A percentile compares a stretch with the other conserved stretches of the same genome.
Conservation (phyloP, 2,888 invertebrate species). For the Diarsia brunnea region DNA sequence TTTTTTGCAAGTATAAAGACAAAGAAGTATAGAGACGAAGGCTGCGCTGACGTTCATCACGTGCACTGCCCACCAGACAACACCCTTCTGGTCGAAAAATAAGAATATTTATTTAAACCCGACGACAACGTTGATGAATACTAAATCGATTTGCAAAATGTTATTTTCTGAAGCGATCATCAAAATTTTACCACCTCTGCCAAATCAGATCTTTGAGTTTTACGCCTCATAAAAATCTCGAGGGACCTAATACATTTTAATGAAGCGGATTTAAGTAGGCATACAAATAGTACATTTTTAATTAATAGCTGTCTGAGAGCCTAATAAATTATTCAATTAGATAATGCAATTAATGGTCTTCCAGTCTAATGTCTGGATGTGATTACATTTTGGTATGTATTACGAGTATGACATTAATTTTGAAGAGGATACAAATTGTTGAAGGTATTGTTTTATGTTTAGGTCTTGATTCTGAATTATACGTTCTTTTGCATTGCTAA, state of each 20-base stretch:
- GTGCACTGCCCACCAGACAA: too few species aligned
- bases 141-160: constrained; percentile 30
- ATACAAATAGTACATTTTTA: constrained; percentile 47
- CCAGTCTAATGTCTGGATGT: constrained; percentile 28
- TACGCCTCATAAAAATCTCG: constrained; percentile 44
- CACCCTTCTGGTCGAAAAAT: too few species aligned
- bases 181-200: constrained; percentile 37
- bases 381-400: constrained; percentile 30
- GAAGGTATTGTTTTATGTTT: neutral
- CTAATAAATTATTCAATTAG: constrained; percentile 57
- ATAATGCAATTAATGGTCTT: constrained; percentile 41
- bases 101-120: neutral
- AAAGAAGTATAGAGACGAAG: too few species aligned
- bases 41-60: too few species aligned
- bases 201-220: constrained; percentile 41
- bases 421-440: neutral
- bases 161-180: constrained; percentile 35
- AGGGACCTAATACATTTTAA: constrained; percentile 38
- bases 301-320: constrained; percentile 56
- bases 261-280: constrained; percentile 43
- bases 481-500: neutral
- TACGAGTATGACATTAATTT: constrained; percentile 3
- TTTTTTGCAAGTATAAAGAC: neutral
- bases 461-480: neutral
- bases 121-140: constrained; percentile 14